Evolutionary conservation across 2,797 vertebrate genomes (phyloP), one percentile per base, ranked within the genome.

Genomic region (Lophotriccus pileatus): DNA sequence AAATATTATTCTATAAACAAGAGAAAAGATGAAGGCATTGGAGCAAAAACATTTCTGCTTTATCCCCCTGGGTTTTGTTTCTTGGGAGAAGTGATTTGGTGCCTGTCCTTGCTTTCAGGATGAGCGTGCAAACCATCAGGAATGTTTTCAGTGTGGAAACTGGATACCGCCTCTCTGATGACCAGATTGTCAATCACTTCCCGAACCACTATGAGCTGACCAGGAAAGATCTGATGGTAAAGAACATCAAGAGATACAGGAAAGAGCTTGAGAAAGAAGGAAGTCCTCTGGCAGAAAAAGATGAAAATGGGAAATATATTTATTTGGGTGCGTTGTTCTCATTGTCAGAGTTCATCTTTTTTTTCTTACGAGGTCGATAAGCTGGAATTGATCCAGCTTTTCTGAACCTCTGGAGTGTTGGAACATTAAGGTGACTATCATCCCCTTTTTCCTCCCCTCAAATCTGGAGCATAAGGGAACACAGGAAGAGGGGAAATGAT

Each of bases 191-290:
- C 84, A 99, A 99, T 97, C 99, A 99, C 84, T 99, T 99, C 80
- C 99, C 99, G 53, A 99, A 99, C 97, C 99, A 99, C 97, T 99
- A 99, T 14, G 99, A 99, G 75, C 97, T 99, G 94, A 99, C 99
- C 55, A 98, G 99, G 55, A 99, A 99, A 91, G 99, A 99, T 88
- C 96, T 99, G 96, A 99, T 99, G 99, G 99, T 99, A 92, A 99
- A 99, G 96, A 99, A 99, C 94, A 99, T 99, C 89, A 99, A 99
- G 72, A 98, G 99, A 36, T 99, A 99, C 90, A 98, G 99, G 79
- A 99, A 99, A 79, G 99, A 99, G 43, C 97, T 99, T 76, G 99
- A 99, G 96, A 99, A 99, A 86, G 99, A 99, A 93, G 96, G 98
- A 80, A 99, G 98, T 84, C 98, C 98, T 0, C 97, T 99, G 76